phyloP scores from a whole-genome alignment of 2,113 vertebrate genomes.

The Silurus glanis region DNA sequence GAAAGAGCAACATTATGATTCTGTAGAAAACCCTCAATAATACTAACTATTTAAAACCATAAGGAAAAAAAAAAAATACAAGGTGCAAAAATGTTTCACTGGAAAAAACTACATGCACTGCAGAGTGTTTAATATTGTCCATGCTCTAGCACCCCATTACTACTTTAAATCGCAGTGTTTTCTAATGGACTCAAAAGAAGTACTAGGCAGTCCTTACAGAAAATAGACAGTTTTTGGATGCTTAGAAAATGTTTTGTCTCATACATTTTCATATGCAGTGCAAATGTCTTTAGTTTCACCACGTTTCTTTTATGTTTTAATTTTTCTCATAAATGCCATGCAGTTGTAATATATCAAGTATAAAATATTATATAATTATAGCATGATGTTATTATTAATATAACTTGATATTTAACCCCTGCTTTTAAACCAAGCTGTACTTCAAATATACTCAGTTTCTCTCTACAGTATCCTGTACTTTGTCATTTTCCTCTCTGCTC shows the following conservation, averaged over 20 bases:
- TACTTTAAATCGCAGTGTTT: neutral
- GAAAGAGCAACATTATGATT: neutral
- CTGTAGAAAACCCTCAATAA: neutral
- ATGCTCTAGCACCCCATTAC: neutral
- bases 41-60: neutral
- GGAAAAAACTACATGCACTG: neutral
- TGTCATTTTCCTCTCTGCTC: neutral
- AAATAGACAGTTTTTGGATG: neutral
- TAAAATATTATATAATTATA: neutral
- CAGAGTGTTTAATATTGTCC: neutral
- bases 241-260: neutral
- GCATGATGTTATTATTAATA: neutral
- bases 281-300: neutral
- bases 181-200: neutral
- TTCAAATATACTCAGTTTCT: neutral
- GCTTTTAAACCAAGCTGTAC: neutral
- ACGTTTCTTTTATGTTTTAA: neutral
- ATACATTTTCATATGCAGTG: neutral
- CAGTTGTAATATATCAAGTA: too few relatives aligned
- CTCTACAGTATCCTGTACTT: neutral
- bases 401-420: neutral
- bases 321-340: neutral
- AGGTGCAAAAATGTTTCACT: neutral
- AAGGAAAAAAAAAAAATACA: neutral
- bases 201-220: neutral